Evolutionary conservation across 1,140 invertebrate species (phyloP), one percentile per base, ranked within the genome.

Genomic region (Mesaphorura yosii): DNA sequence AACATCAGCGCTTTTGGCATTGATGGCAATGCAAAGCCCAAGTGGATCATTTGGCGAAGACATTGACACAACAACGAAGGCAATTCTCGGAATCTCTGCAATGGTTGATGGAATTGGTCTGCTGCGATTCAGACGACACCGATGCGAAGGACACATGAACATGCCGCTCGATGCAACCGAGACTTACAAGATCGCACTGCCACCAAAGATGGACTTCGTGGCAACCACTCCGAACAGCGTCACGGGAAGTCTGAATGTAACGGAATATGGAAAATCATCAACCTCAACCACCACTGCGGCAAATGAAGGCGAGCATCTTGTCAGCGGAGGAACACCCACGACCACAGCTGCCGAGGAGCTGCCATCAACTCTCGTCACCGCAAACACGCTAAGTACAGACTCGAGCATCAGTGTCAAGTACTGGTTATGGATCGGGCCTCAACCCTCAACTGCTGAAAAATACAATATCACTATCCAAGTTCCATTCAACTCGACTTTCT

Each of bases 341-440:
- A n/a, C 19, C 15, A 19, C 26, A 46, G 17, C 28, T 10, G 2
- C 44, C n/a, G 10, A 12, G 4, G 3, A 28, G 17, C n/a, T 20
- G 4, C 7, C 10, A 3, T 12, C 15, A 6, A 19, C 25, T 22
- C 3, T 38, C 5, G 6, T 29, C 14, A 10, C 31, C 6, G 31
- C 31, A 3, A 10, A 7, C 17, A 12, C 15, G n/a, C 37, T 15
- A 2, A 27, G n/a, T 22, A n/a, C 34, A 10, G 38, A 12, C 25
- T 39, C 31, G 17, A 19, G 14, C 44, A 1, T 82, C n/a, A 34
- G n/a, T 46, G 80, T 88, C 40, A 84, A 82, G 0, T 89, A 89
- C 67, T 85, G 84, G 0, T 72, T 88, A 3, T 89, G 86, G 86
- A 79, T 88, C 4, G 84, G 84, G 39, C 84, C 81, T 47, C 84